Evolutionary conservation across 2,888 invertebrate genomes (phyloP).

Genomic region (Troides helena): DNA sequence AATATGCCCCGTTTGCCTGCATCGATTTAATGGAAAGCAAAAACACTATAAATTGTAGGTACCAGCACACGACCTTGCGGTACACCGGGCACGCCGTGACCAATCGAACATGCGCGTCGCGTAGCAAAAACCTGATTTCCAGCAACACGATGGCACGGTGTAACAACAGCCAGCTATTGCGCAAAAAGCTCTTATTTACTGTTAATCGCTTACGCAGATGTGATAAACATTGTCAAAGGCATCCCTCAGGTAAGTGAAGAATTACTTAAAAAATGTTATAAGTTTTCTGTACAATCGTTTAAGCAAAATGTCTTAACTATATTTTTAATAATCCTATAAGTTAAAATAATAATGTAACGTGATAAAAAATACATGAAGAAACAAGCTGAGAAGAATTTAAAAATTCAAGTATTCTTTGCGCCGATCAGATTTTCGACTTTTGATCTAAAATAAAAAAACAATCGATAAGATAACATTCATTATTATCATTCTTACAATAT

Average conservation of each 20-base stretch:
- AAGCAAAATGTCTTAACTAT: neutral
- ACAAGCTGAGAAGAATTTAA: neutral
- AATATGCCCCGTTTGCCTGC: constrained; percentile 16
- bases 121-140: constrained; percentile 55
- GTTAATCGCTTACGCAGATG: constrained; percentile 22
- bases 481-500: neutral
- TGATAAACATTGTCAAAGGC: constrained; percentile 32
- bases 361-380: neutral
- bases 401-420: neutral
- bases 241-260: neutral
- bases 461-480: neutral
- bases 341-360: neutral
- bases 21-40: constrained; percentile 21
- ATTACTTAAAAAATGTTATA: neutral
- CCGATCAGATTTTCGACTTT: neutral
- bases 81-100: constrained; percentile 52
- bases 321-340: neutral
- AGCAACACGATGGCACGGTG: constrained; percentile 46
- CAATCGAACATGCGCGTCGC: constrained; percentile 50
- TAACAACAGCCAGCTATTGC: constrained; percentile 34
- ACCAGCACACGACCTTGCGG: constrained; percentile 56
- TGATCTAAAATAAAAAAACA: neutral
- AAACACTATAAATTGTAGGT: constrained; percentile 33
- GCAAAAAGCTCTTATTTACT: constrained; percentile 23
- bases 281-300: neutral